Conservation (phyloP, 1,140 invertebrate genomes). For the Drosophila ananassae region DNA sequence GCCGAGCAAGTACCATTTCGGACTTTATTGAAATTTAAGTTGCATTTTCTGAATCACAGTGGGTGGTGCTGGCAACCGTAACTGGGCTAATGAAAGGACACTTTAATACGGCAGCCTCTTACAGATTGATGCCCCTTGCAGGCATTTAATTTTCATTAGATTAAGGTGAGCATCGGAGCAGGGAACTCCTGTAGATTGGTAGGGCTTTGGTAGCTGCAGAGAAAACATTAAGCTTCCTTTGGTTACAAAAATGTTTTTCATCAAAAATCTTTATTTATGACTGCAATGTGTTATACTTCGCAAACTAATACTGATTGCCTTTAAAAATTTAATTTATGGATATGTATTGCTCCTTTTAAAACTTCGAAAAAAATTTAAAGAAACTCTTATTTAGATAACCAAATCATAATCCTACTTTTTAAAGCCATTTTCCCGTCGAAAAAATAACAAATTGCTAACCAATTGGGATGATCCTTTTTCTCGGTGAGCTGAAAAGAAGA, state of each 20-base stretch:
- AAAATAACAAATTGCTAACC: not conserved
- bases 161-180: conserved; percentile 59
- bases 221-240: not conserved
- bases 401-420: not conserved
- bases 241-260: not conserved
- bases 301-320: too few species aligned
- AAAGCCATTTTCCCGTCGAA: not conserved
- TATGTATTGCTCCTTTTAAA: too few species aligned
- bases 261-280: not conserved
- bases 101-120: conserved; percentile 41
- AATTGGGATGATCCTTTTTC: not conserved
- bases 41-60: conserved; percentile 26
- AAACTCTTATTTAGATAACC: too few species aligned
- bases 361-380: too few species aligned
- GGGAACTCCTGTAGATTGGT: not conserved
- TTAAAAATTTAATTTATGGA: too few species aligned
- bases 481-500: not conserved
- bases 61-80: conserved; percentile 13
- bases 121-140: conserved; percentile 36
- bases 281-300: too few species aligned
- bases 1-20: conserved; percentile 3
- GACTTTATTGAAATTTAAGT: conserved; percentile 68
- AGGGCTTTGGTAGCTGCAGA: not conserved
- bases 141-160: conserved; percentile 75
- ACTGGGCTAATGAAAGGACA: conserved; percentile 64